Evolutionary conservation across 2,888 invertebrate species (phyloP).

Genomic region (Caenorhabditis sp.): DNA sequence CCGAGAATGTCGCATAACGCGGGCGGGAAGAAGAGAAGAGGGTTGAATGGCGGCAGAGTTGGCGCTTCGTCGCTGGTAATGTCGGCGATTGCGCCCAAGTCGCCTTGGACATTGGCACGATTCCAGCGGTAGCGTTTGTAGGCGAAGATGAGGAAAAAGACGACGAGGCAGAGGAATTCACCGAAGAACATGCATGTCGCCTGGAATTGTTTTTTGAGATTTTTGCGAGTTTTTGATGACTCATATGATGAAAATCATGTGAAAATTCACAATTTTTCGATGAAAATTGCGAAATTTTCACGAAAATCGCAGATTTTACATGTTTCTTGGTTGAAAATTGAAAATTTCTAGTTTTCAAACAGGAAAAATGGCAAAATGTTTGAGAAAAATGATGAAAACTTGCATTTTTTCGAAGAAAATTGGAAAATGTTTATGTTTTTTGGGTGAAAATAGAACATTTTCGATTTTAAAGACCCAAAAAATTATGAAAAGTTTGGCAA

Average conservation of each 20-base stretch:
- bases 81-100: slow-evolving; percentile 21
- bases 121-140: slow-evolving; percentile 49
- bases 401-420: too few relatives aligned
- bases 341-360: too few relatives aligned
- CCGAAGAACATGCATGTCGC: slow-evolving; percentile 91
- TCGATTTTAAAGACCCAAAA: too few relatives aligned
- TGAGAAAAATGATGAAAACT: too few relatives aligned
- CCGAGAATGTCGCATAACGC: slow-evolving; percentile 88
- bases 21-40: slow-evolving; percentile 81
- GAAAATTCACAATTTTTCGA: not conserved
- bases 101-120: slow-evolving; percentile 45
- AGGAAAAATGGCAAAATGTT: too few relatives aligned
- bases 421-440: too few relatives aligned
- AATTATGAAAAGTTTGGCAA: too few relatives aligned
- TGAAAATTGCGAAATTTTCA: not conserved
- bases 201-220: slow-evolving; percentile 65
- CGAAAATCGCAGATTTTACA: not conserved
- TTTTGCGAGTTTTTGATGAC: not conserved
- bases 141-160: slow-evolving; percentile 76
- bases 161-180: slow-evolving; percentile 85
- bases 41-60: slow-evolving; percentile 80
- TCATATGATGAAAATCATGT: not conserved
- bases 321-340: not conserved
- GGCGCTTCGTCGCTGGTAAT: slow-evolving; percentile 60
- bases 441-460: too few relatives aligned